A percentile compares a stretch with the other conserved stretches of the same genome.
Evolutionary conservation across 2,888 invertebrate species (phyloP).

Genomic region (Hofmannophila pseudospretella): DNA sequence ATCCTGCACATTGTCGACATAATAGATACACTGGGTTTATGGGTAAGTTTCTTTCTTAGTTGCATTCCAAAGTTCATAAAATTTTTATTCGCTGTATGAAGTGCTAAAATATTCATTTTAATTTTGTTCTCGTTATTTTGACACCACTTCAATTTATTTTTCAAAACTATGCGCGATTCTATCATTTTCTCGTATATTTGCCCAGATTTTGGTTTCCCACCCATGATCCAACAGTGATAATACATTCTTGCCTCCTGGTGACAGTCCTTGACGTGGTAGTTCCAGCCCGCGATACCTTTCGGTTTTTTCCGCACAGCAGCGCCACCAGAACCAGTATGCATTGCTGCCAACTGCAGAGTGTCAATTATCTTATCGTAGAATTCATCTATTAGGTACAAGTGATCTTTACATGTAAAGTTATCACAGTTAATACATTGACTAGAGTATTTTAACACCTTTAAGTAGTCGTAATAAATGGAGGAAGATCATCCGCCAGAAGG

Average conservation of each 20-base stretch:
- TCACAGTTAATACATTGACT: too few relatives aligned
- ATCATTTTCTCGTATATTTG: background rate
- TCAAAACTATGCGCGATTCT: background rate
- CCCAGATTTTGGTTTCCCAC: background rate
- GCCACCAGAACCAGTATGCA: too few relatives aligned
- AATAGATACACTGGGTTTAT: background rate
- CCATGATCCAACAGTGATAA: background rate
- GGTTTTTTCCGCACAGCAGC: too few relatives aligned
- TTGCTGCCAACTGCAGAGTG: too few relatives aligned
- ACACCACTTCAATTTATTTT: conserved; percentile 4
- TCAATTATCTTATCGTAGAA: too few relatives aligned
- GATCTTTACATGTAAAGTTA: too few relatives aligned
- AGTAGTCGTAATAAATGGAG: too few relatives aligned
- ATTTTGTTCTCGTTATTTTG: conserved; percentile 1
- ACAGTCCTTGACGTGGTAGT: background rate
- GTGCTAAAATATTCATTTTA: conserved; percentile 1
- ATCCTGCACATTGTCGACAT: conserved; percentile 9
- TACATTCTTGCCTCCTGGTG: background rate
- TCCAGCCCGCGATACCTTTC: too few relatives aligned
- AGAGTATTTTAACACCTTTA: too few relatives aligned
- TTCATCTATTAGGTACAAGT: too few relatives aligned
- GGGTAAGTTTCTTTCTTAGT: conserved; percentile 2
- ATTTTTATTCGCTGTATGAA: background rate
- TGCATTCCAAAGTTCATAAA: conserved; percentile 3
- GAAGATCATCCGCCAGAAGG: too few relatives aligned